A percentile compares a stretch with the other conserved stretches of the same genome.
These are phyloP conservation scores for Ectropis grisescens DNA, from an alignment of 1,140 invertebrate genomes.

Conservation along the genomic window DNA sequence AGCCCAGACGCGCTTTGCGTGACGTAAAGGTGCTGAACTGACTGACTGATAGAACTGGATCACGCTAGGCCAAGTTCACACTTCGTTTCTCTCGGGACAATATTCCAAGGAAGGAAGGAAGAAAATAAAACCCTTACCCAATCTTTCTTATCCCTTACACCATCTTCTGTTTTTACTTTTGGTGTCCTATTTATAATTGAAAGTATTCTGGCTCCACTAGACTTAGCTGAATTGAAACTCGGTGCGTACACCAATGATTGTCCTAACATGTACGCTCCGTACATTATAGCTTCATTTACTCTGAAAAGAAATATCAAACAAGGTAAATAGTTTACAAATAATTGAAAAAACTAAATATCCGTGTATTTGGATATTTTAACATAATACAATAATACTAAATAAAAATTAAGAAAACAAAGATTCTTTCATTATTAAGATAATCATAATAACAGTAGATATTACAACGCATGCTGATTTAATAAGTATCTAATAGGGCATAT, in stretches of 20 bases:
- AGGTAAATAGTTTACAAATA: constrained; percentile 2
- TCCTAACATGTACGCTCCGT: constrained; percentile 90
- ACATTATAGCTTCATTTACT: constrained; percentile 86
- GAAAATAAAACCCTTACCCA: too few relatives aligned
- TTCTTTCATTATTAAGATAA: too few relatives aligned
- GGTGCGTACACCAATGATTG: constrained; percentile 89
- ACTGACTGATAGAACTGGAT: too few relatives aligned
- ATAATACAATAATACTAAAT: neutral
- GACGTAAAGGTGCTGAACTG: too few relatives aligned
- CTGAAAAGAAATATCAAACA: constrained; percentile 53
- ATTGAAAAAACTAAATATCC: neutral
- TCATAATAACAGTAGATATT: too few relatives aligned
- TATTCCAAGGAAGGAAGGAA: too few relatives aligned
- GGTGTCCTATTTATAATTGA: constrained; percentile 69
- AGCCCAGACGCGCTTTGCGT: too few relatives aligned
- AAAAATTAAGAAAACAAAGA: too few relatives aligned
- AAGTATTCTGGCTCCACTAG: constrained; percentile 84
- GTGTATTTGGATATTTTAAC: neutral
- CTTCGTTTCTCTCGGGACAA: too few relatives aligned
- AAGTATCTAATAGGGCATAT: too few relatives aligned
- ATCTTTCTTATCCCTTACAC: constrained; percentile 39
- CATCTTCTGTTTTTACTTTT: constrained; percentile 46
- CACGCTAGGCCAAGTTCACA: too few relatives aligned
- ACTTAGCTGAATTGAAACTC: constrained; percentile 88
- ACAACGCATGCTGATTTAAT: too few relatives aligned